These are phyloP conservation scores for Nerophis ophidion DNA, from an alignment of 2,113 vertebrate genomes.

Conservation along the genomic window DNA sequence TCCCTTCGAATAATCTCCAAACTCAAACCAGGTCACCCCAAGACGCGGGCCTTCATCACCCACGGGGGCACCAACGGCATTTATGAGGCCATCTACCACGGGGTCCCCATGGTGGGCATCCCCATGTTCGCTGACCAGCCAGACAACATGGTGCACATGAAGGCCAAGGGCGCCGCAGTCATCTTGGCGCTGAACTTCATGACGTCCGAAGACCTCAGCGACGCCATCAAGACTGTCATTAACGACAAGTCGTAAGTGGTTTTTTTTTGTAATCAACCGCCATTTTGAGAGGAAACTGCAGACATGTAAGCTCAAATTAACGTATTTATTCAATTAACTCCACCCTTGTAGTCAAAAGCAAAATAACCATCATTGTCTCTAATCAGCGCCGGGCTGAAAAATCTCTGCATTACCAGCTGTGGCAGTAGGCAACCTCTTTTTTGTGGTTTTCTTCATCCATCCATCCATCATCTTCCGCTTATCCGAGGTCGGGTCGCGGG, in stretches of 20 bases:
- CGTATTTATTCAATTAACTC: no score
- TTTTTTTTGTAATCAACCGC: background rate
- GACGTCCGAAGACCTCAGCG: constrained; percentile 66
- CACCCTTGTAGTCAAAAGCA: no score
- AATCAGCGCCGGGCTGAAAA: no score
- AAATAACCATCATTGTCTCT: no score
- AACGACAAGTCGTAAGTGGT: constrained; percentile 76
- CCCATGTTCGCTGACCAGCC: constrained; percentile 85
- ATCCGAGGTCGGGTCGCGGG: no score
- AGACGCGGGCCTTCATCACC: constrained; percentile 84
- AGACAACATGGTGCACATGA: constrained; percentile 80
- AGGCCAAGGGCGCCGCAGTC: constrained; percentile 78
- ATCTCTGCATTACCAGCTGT: no score
- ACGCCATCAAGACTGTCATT: constrained; percentile 75
- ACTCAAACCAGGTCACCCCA: constrained; percentile 75
- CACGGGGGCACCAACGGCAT: constrained; percentile 91
- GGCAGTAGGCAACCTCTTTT: no score
- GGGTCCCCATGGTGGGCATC: constrained; percentile 83
- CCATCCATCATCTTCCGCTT: no score
- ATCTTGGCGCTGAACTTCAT: constrained; percentile 70
- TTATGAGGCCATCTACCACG: constrained; percentile 91
- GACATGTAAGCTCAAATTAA: no score
- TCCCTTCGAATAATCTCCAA: no score
- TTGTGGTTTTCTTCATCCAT: no score
- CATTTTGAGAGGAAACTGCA: no score